Base-by-base conservation (phyloP, 2,797 vertebrate genomes). In the Myotis findleyi region DNA sequence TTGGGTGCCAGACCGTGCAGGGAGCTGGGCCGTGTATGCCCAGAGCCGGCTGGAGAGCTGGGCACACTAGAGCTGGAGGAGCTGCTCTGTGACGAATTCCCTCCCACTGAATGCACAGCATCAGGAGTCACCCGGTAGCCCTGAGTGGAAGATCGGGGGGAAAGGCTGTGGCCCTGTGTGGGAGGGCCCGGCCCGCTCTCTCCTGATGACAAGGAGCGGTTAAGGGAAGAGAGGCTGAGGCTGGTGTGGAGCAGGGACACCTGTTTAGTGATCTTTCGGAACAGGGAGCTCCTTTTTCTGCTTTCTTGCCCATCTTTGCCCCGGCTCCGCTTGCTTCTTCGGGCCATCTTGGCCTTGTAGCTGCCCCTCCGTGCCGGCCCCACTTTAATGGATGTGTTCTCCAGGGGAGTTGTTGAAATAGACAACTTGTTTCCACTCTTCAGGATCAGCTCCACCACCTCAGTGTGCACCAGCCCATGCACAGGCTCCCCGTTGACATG, bases 401-500 rank as follows among this genome's bases (percentile, higher is more conserved):
- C 99, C 97, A 99, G 99, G 0, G 99, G 99, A 0, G 99, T 99
- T 83, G 99, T 99, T 4, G 98, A 99, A 98, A 99, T 99, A 77
- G 99, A 99, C 49, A 99, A 99, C 97, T 99, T 99, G 98, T 98
- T 98, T 53, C 99, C 99, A 93, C 99, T 99, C 99, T 99, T 99
- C 55, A 99, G 98, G n/a, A 99, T 99, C 83, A 99, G 99, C 98
- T 99, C 99, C 96, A 99, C 99, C 97, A 99, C 99, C 89, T 99
- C 99, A 0, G 99, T 99, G 98, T 99, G 99, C 64, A 99, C 99
- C 97, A 99, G 98, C 10, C 99, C 99, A 0, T 99, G 99, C 47
- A 99, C 99, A 0, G 99, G 97, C 90, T 99, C 99, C 18, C 99
- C 99, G 2, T 99, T 99, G 87, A 99, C 99, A 0, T 99, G 99